Base-by-base conservation (phyloP, 2,888 invertebrate species). In the Caenorhabditis imperialis region DNA sequence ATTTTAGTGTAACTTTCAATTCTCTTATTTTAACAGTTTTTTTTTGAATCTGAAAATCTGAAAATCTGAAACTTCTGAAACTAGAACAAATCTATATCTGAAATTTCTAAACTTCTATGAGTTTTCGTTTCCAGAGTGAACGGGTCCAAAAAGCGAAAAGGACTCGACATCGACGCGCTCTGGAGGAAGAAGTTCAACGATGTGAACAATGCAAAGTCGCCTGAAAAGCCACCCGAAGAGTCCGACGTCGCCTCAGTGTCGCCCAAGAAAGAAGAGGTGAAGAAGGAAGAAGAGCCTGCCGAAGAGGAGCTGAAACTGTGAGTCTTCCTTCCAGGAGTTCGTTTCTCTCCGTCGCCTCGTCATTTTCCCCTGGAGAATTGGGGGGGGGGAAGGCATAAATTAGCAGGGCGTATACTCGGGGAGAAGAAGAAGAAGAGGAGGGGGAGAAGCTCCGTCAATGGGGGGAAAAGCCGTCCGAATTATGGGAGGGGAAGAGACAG, bases 171-270 rank as follows among this genome's bases (percentile, higher is more conserved):
- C 12, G 75, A 75, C 22, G 75, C 70, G 4, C 18, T 75, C 2
- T 75, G 75, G 75, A 63, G 63, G 44, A 70, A 65, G 50, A 70
- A 70, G 25, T 55, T 73, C 22, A 65, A 73, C 30, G 62, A 63
- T 25, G 65, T 57, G 7, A 54, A 65, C 14, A 65, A 57, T 20
- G 50, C 27, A 2, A 50, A 60, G 23, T 60, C 60, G 6, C 60
- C 60, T 30, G 60, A 55, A 6, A 27, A 44, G 12, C 42, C 55
- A 10, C 27, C 53, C 1, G 53, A 38, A 2, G 20, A 54, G 18
- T 20, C 18, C 8, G 18, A 47, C 4, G 40, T 25, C n/a, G 27
- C 1, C 22, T 10, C 22, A 4, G 7, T 7, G 30, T 10, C 10
- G 30, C 30, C 10, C 6, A 6, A 30, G 10, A 30, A 30, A 30